Conservation (phyloP, 35 echinoderm and acorn worm species). For the Ptychodera flava region DNA sequence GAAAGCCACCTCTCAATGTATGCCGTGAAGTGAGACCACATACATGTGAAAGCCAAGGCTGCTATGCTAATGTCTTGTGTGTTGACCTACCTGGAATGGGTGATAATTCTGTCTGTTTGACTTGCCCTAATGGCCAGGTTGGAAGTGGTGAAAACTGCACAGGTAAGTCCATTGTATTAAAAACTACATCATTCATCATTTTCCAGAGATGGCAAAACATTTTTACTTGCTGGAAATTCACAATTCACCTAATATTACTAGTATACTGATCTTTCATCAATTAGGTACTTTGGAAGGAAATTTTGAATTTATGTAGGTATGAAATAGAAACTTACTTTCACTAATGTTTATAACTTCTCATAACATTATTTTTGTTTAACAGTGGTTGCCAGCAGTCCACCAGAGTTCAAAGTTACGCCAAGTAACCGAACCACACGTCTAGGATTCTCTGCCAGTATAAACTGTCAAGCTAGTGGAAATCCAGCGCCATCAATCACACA, state of each 20-base stretch:
- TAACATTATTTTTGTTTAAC: too few species aligned
- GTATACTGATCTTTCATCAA: too few species aligned
- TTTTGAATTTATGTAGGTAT: too few species aligned
- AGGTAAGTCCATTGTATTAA: conserved; percentile 72
- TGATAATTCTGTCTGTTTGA: conserved; percentile 62
- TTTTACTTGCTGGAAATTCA: neutral
- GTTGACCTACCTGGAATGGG: conserved; percentile 8
- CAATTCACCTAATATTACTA: neutral
- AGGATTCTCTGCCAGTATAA: conserved; percentile 28
- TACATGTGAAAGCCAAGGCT: conserved; percentile 29
- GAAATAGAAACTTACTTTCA: too few species aligned
- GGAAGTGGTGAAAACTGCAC: conserved; percentile 68
- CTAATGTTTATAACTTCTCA: too few species aligned
- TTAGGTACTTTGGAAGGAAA: too few species aligned
- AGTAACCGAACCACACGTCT: conserved; percentile 30
- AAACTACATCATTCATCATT: too few species aligned
- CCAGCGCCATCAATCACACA: conserved; percentile 57
- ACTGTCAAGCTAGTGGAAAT: conserved; percentile 32
- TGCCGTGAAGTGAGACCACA: conserved; percentile 43
- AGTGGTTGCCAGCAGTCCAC: conserved; percentile 55
- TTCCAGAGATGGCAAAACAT: neutral
- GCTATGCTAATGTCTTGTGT: conserved; percentile 46
- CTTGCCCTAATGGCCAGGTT: conserved; percentile 58
- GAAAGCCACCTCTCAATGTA: conserved; percentile 37
- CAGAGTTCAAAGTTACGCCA: conserved; percentile 40